phyloP scores from a whole-genome alignment of 2,113 vertebrate genomes.

The Spheniscus mendiculus region DNA sequence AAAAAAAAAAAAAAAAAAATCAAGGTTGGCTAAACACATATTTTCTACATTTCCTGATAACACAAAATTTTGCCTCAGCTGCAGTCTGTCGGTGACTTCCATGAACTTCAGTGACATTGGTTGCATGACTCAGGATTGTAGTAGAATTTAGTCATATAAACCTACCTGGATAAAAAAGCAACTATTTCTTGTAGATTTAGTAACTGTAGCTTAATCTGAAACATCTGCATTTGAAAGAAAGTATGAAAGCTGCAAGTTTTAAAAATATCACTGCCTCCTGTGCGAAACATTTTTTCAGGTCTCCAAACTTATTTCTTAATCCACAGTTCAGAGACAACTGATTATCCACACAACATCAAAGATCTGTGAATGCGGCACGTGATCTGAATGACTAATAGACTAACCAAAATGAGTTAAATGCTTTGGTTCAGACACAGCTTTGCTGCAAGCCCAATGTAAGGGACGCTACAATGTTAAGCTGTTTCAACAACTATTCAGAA shows the following conservation, averaged over 20 bases:
- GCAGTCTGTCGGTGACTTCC: not conserved
- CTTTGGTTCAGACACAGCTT: not conserved
- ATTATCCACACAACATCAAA: not conserved
- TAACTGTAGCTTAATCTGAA: not conserved
- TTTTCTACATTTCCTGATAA: not conserved
- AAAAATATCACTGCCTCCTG: not conserved
- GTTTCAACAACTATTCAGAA: not conserved
- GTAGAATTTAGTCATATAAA: not conserved
- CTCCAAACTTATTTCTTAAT: not conserved
- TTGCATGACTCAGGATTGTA: not conserved
- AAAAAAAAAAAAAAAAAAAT: not conserved
- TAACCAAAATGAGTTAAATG: not conserved
- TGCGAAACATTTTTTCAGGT: not conserved
- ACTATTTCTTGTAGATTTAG: not conserved
- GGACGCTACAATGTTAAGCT: not conserved
- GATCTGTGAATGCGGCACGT: not conserved
- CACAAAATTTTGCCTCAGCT: not conserved
- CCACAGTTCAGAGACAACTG: not conserved
- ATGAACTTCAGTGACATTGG: not conserved
- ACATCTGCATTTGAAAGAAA: not conserved
- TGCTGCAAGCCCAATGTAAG: not conserved
- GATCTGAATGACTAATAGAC: not conserved
- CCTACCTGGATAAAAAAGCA: not conserved
- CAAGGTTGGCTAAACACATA: not conserved
- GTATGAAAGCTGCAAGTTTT: not conserved